Evolutionary conservation across 2,113 vertebrate species (phyloP).

Genomic region (Pomatorhinus ruficollis): DNA sequence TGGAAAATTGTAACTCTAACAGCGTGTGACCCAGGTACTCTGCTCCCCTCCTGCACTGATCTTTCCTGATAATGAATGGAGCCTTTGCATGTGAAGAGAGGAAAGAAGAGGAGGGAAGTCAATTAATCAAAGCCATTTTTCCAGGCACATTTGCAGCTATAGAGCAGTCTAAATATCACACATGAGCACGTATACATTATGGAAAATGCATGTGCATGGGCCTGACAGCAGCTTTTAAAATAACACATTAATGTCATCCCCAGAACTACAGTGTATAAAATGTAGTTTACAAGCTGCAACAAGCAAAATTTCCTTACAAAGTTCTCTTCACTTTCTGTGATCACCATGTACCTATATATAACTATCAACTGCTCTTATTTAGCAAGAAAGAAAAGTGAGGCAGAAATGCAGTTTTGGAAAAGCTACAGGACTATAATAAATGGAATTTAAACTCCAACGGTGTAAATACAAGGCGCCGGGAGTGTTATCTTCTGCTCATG

Average conservation of each 20-base stretch:
- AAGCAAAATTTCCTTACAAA: background rate
- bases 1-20: conserved; percentile 43
- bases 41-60: conserved; percentile 32
- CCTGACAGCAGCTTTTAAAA: conserved; percentile 41
- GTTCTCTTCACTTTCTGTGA: background rate
- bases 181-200: conserved; percentile 33
- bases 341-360: background rate
- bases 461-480: background rate
- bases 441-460: background rate
- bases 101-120: conserved; percentile 38
- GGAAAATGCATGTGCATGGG: conserved; percentile 26
- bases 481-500: background rate
- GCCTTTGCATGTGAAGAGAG: conserved; percentile 10
- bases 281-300: background rate
- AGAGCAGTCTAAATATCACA: conserved; percentile 39
- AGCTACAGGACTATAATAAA: background rate
- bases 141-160: conserved; percentile 26
- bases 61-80: conserved; percentile 39
- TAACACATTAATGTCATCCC: conserved; percentile 32
- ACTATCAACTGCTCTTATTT: background rate
- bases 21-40: conserved; percentile 16
- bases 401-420: background rate
- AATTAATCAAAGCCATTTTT: conserved; percentile 58
- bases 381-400: background rate
- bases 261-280: background rate